Base-by-base conservation (phyloP, 2,888 invertebrate genomes). In the Eupithecia pulchellata region DNA sequence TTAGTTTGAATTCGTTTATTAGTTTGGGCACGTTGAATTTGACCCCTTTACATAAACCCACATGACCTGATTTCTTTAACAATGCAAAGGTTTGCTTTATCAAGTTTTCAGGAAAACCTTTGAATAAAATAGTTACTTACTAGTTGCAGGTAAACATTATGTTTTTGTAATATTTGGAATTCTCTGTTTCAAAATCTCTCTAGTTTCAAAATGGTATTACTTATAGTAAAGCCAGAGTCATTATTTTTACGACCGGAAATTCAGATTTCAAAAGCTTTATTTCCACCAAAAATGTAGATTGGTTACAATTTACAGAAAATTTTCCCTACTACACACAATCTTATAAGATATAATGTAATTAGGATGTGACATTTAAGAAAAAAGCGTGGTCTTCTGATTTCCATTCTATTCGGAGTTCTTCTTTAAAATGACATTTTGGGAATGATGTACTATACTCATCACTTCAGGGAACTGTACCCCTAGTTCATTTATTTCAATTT, bases 21-120 rank as follows among this genome's bases (percentile, higher is more conserved):
- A 72, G 69, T 72, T 72, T 55, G 66, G 72, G 69, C 72, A 72
- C 72, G 67, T 62, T 34, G 64, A 66, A 64, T 72, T 72, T 64
- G 69, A 69, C 69, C 69, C 68, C 60, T 66, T 69, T 69, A 64
- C 69, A 63, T 69, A 69, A 69, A 63, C 69, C 69, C 66, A 58
- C 72, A 69, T 72, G 69, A 72, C 72, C 72, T 69, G 66, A 72
- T 72, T 72, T 29, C 60, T 47, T 60, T 68, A 57, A 66, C 65
- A 66, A 66, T 66, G 65, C 64, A 30, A 64, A 65, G 64, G 60
- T 63, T 63, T 32, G 64, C 68, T 64, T 60, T 61, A 69, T 69
- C 39, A 61, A 69, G 61, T 65, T 62, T 60, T 34, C 61, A 62
- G 36, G 42, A 65, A 61, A 61, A 34, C 61, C 61, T 61, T 61